Conservation (phyloP, 2,113 vertebrate species). For the Ochotona princeps region DNA sequence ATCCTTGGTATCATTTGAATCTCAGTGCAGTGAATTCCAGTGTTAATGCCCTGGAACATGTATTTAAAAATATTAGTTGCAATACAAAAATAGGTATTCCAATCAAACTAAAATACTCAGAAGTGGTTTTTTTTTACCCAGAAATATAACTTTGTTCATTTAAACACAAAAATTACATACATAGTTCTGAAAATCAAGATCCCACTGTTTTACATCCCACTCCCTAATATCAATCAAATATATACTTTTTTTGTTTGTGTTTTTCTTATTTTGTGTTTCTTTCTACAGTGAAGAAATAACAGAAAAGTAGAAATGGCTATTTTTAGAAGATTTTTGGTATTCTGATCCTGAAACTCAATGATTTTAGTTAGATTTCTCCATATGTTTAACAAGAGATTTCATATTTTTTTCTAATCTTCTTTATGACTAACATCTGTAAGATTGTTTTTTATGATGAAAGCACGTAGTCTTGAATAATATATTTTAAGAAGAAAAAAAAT, state of each 20-base stretch:
- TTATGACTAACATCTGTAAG: background rate
- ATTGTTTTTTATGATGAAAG: background rate
- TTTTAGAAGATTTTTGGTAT: background rate
- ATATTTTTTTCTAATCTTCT: background rate
- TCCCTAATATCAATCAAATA: background rate
- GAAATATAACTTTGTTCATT: background rate
- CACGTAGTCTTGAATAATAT: background rate
- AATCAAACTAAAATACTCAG: background rate
- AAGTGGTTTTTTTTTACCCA: background rate
- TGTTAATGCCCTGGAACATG: background rate
- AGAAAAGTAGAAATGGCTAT: background rate
- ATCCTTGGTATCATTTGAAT: rapidly evolving
- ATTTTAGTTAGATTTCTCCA: background rate
- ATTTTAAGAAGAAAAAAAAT: background rate
- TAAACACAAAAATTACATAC: background rate
- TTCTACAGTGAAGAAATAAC: background rate
- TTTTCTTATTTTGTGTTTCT: background rate
- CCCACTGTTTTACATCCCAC: background rate
- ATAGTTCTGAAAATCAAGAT: background rate
- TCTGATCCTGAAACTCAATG: background rate
- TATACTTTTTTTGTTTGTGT: background rate
- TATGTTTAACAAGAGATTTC: background rate
- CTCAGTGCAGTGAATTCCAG: background rate
- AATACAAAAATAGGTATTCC: background rate
- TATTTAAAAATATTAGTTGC: background rate